Percentiles rank a stretch among this genome's conserved stretches.
Conservation (phyloP, 2,797 vertebrate species). For the Intellagama lesueurii region DNA sequence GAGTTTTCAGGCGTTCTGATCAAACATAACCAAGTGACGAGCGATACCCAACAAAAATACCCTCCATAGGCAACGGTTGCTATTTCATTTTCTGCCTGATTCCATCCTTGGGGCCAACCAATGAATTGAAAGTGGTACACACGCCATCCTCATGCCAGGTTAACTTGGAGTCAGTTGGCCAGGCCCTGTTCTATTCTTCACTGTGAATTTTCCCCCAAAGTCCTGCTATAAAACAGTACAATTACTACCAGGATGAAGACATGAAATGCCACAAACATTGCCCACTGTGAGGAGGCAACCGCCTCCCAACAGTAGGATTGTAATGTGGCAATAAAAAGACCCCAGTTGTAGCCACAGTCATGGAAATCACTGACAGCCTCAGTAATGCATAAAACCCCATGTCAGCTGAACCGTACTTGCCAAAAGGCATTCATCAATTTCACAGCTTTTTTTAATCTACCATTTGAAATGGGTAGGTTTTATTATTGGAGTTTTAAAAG, state of each 20-base stretch:
- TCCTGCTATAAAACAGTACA: conserved; percentile 74
- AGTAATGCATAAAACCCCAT: conserved; percentile 72
- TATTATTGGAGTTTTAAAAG: conserved; percentile 69
- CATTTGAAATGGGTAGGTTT: conserved; percentile 67
- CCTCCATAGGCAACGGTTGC: conserved; percentile 29
- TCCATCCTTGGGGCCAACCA: conserved; percentile 60
- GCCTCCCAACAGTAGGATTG: conserved; percentile 71
- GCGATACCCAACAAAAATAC: conserved; percentile 20
- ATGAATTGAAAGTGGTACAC: conserved; percentile 60
- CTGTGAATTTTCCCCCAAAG: conserved; percentile 63
- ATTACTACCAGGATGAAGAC: conserved; percentile 77
- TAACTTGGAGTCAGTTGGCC: conserved; percentile 25
- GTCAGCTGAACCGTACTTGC: conserved; percentile 68
- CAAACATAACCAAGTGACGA: not conserved
- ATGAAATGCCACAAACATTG: conserved; percentile 77
- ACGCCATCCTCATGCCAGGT: conserved; percentile 48
- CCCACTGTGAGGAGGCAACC: conserved; percentile 78
- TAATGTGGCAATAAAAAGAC: conserved; percentile 76
- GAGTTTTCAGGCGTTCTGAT: accelerated
- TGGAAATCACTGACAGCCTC: conserved; percentile 75
- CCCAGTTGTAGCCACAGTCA: conserved; percentile 80
- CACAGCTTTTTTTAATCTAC: conserved; percentile 61
- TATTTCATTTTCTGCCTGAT: conserved; percentile 58
- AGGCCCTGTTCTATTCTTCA: conserved; percentile 64
- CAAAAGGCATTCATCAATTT: conserved; percentile 77